Conservation (phyloP, 2,797 vertebrate species). For the Chelon auratus region DNA sequence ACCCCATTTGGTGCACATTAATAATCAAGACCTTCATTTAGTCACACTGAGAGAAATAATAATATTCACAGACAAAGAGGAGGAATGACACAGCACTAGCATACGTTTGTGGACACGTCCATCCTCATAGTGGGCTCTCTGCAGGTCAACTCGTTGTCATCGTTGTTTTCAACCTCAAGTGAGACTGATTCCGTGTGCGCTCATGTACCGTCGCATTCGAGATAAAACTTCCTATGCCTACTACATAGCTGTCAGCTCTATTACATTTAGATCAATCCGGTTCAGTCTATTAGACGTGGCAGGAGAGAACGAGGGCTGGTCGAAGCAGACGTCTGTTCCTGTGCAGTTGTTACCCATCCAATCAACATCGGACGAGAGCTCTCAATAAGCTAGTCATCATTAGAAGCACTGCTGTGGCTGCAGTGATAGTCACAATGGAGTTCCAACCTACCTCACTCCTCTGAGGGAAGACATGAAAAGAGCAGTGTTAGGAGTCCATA, state of each 20-base stretch:
- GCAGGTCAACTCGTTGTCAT: constrained; percentile 42
- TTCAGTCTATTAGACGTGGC: constrained; percentile 54
- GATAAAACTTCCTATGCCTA: constrained; percentile 35
- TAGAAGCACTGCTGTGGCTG: constrained; percentile 80
- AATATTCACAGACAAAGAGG: constrained; percentile 61
- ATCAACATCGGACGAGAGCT: constrained; percentile 77
- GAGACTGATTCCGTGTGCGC: constrained; percentile 32
- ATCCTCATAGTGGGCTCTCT: constrained; percentile 49
- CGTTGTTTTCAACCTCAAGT: constrained; percentile 23
- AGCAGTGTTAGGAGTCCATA: constrained; percentile 33
- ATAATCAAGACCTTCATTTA: constrained; percentile 40
- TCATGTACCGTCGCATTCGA: constrained; percentile 54
- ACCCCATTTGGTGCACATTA: constrained; percentile 51
- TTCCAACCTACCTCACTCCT: constrained; percentile 84
- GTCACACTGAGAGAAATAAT: constrained; percentile 55
- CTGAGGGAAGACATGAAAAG: constrained; percentile 70
- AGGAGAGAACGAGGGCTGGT: constrained; percentile 60
- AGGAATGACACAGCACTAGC: constrained; percentile 58
- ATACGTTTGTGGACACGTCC: constrained; percentile 57
- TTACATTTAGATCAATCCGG: constrained; percentile 48
- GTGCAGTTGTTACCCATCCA: constrained; percentile 65
- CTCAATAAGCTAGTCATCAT: constrained; percentile 79
- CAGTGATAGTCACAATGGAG: constrained; percentile 83
- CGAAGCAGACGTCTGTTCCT: constrained; percentile 66
- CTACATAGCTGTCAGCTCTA: constrained; percentile 37